Evolutionary conservation across 2,888 invertebrate genomes (phyloP).

Genomic region (Drosophila borealis): DNA sequence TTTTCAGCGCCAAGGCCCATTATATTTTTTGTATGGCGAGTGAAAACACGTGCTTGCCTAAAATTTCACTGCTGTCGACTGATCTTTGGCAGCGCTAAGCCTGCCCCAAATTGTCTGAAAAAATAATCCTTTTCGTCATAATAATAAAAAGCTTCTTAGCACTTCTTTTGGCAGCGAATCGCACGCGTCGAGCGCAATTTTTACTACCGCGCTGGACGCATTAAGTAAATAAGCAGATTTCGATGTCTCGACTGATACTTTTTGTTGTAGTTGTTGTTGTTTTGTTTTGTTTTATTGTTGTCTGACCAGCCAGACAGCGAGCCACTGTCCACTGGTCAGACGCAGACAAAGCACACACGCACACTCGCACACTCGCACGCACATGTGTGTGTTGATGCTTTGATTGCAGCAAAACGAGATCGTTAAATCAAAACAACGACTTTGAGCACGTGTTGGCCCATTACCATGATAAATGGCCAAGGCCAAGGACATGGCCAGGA

Average conservation of each 20-base stretch:
- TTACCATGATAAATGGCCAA: slow-evolving; percentile 71
- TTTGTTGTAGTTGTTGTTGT: slow-evolving; percentile 2
- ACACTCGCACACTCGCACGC: slow-evolving; percentile 1
- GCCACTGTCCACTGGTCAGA: slow-evolving; percentile 28
- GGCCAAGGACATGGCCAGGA: slow-evolving; percentile 49
- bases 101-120: neutral
- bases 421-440: slow-evolving; percentile 72
- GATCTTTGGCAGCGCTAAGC: slow-evolving; percentile 8
- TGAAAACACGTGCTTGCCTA: neutral
- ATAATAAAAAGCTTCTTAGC: slow-evolving; percentile 71
- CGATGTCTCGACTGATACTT: slow-evolving; percentile 46
- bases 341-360: slow-evolving; percentile 1
- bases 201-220: slow-evolving; percentile 56
- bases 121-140: slow-evolving; percentile 48
- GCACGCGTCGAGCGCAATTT: slow-evolving; percentile 39
- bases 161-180: slow-evolving; percentile 46
- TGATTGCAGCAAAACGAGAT: slow-evolving; percentile 69
- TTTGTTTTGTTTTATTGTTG: slow-evolving; percentile 45
- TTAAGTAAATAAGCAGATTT: slow-evolving; percentile 54
- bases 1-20: slow-evolving; percentile 22
- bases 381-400: slow-evolving; percentile 39
- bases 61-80: slow-evolving; percentile 6
- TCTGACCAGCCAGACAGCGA: slow-evolving; percentile 44
- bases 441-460: slow-evolving; percentile 57
- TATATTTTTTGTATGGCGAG: neutral